These are phyloP conservation scores for Melanostigma gelatinosum DNA, from an alignment of 2,113 vertebrate species.

Conservation along the genomic window DNA sequence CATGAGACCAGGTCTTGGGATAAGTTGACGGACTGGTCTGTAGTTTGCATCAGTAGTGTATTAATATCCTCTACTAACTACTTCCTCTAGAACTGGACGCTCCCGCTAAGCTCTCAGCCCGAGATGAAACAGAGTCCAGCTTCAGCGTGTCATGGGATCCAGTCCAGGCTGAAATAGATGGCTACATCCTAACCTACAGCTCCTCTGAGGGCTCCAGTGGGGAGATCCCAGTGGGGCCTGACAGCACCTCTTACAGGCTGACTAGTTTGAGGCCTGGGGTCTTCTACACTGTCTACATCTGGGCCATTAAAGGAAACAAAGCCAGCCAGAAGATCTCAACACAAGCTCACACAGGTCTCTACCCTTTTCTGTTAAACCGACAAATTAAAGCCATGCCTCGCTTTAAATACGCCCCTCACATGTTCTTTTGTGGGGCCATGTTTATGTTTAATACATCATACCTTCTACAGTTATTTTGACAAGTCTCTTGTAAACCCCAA, in stretches of 20 bases:
- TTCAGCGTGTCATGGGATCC: conserved; percentile 80
- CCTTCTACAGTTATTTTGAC: conserved; percentile 20
- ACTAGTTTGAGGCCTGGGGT: conserved; percentile 79
- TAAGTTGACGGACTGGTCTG: not conserved
- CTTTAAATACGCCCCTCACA: not conserved
- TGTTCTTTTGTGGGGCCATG: not conserved
- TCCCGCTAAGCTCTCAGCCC: conserved; percentile 64
- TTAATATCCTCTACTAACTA: conserved; percentile 42
- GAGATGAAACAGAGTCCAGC: conserved; percentile 79
- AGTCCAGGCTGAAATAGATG: conserved; percentile 80
- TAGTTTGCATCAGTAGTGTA: conserved; percentile 21
- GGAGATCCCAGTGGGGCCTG: conserved; percentile 73
- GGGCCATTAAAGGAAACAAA: conserved; percentile 81
- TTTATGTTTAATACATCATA: conserved; percentile 5
- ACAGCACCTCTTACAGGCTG: conserved; percentile 67
- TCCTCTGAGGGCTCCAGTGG: conserved; percentile 73
- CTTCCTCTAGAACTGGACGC: conserved; percentile 59
- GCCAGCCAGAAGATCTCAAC: conserved; percentile 78
- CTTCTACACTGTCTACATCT: conserved; percentile 79
- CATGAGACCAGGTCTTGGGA: too few relatives aligned
- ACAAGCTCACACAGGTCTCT: conserved; percentile 79
- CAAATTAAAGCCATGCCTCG: not conserved
- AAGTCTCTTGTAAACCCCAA: not conserved
- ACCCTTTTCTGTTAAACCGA: conserved; percentile 21
- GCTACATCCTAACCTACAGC: conserved; percentile 80